Evolutionary conservation across 2,797 vertebrate species (phyloP).

Genomic region (Pelobates cultripes): DNA sequence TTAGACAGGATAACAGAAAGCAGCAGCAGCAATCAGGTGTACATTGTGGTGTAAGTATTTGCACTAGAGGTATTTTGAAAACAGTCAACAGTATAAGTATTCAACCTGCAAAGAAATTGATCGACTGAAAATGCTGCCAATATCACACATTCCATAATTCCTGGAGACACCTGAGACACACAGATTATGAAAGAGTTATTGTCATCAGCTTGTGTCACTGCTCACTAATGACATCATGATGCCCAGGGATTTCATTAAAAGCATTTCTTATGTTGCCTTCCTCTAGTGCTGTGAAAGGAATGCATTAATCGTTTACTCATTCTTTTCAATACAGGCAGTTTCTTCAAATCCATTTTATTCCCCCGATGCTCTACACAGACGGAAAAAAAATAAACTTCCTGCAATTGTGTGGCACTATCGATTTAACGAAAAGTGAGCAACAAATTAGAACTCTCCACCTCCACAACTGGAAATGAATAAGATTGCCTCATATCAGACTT

Average conservation of each 20-base stretch:
- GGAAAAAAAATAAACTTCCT: not conserved
- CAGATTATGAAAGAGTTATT: not conserved
- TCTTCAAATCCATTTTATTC: not conserved
- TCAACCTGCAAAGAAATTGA: too few species aligned
- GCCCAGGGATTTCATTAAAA: not conserved
- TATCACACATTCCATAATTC: not conserved
- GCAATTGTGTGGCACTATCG: too few species aligned
- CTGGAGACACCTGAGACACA: not conserved
- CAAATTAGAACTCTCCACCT: conserved; percentile 17
- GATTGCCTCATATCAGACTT: conserved; percentile 7
- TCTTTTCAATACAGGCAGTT: not conserved
- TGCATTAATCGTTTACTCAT: conserved; percentile 2
- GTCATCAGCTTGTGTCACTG: conserved; percentile 2
- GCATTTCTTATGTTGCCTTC: conserved; percentile 11
- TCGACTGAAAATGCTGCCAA: too few species aligned
- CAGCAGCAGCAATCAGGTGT: too few species aligned
- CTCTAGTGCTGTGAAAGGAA: conserved; percentile 1
- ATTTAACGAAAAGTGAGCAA: conserved; percentile 1
- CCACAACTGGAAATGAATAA: conserved; percentile 2
- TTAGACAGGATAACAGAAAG: too few species aligned
- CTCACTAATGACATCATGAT: not conserved
- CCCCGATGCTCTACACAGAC: not conserved
- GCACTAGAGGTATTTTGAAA: too few species aligned
- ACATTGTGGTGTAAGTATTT: too few species aligned
- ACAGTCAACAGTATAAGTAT: too few species aligned